Percentiles rank a stretch among this genome's conserved stretches.
Evolutionary conservation across 2,797 vertebrate species (phyloP).

Genomic region (Vipera ursinii): DNA sequence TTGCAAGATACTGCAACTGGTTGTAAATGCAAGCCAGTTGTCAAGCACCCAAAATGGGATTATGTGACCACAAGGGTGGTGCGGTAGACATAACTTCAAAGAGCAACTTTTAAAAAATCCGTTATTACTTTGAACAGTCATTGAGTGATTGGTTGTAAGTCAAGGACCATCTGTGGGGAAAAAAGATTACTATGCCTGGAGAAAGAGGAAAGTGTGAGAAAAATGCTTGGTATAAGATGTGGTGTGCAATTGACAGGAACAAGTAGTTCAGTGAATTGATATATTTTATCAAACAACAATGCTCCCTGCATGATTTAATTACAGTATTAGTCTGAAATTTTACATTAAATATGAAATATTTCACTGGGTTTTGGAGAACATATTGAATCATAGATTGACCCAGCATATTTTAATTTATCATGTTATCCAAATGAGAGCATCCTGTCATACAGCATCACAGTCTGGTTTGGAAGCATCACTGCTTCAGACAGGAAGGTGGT

Average conservation of each 20-base stretch:
- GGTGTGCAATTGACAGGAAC: background rate
- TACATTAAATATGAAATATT: background rate
- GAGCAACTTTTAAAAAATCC: background rate
- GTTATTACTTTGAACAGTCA: background rate
- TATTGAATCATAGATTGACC: background rate
- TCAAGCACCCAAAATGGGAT: background rate
- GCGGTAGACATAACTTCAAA: background rate
- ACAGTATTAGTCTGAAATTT: background rate
- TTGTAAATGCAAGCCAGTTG: background rate
- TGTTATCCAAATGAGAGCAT: background rate
- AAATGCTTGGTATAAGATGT: background rate
- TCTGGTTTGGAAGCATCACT: no score
- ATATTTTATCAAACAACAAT: background rate
- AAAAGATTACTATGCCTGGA: background rate
- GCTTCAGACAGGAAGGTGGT: no score
- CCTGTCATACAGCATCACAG: no score
- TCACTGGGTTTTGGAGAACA: background rate
- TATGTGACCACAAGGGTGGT: background rate
- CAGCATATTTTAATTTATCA: background rate
- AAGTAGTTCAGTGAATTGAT: background rate
- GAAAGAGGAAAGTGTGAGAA: background rate
- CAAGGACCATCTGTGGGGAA: background rate
- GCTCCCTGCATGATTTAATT: background rate
- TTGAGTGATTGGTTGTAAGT: background rate
- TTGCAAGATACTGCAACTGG: background rate